Base-by-base conservation (phyloP, 2,797 vertebrate species). In the Enteromius mattozi region DNA sequence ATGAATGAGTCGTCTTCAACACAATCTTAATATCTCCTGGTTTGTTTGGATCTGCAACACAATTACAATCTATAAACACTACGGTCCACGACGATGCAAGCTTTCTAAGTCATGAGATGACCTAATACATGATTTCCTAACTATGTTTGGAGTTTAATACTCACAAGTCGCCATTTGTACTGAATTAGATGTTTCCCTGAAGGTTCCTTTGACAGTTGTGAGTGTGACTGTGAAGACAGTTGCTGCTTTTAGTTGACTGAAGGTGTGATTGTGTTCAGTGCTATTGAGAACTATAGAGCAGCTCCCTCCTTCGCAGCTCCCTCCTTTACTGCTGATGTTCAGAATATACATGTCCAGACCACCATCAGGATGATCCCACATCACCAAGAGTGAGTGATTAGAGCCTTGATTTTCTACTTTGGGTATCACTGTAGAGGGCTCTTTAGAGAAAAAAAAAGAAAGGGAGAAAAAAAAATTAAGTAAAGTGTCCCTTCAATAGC, bases 101-200 rank as follows among this genome's bases (percentile, higher is more conserved):
- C 35, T 42, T 40, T 21, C 13, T 3, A 54, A 59, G 9, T 33
- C 56, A 24, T 13, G 1, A 24, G 3, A 24, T 59, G 56, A 24
- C n/a, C 61, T 54, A 4, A 12, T 4, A 7, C 35, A 42, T 37
- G 19, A 59, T 45, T 45, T 30, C 17, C 17, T 10, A 14, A 19
- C 45, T 21, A 51, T 54, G 8, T 63, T 65, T 65, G 42, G 19
- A 24, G 35, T 70, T 83, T 56, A 17, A 47, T 88, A 94, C 95
- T 94, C 87, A 95, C 94, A 92, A 2, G 94, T 95, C 51, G 94
- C 94, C 66, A 75, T 94, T 1, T 65, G 66, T 10, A 91, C 16
- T 0, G 1, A 1, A 42, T 0, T 21, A 59, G 95, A 95, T 13
- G 86, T 16, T 2, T 42, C 88, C 16, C 2, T 85, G 35, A 92